Evolutionary conservation across 2,888 invertebrate species (phyloP), one percentile per base, ranked within the genome.

Genomic region (Lasioglossum zephyrum): DNA sequence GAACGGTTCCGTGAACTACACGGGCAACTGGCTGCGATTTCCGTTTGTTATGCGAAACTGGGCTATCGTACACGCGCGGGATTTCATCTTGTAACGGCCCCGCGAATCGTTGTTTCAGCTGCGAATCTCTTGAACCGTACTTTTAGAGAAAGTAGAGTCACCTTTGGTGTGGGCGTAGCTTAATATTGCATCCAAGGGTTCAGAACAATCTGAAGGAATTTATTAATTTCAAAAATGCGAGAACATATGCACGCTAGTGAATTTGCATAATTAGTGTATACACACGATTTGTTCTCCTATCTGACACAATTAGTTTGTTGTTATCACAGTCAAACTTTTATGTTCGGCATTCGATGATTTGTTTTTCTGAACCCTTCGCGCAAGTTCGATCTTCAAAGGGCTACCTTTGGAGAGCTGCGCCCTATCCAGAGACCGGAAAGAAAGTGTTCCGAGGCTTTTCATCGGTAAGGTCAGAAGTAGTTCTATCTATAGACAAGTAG

Each of bases 401-500:
- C 31, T 8, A 18, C 31, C 31, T 8, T 8, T 8, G 31, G 31
- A 18, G 8, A 63, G n/a, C 13, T n/a, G 5, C 26, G 31, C 63
- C 18, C 18, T 63, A 16, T 31, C 63, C 63, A 63, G 18, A 18
- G 6, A 31, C 31, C 63, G 63, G 1, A 18, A 36, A 18, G 63
- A 31, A 63, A 31, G 63, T 16, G 63, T 16, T 26, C 31, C 26
- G 63, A 6, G 31, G 16, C 31, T 18, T 63, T 26, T 63, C 11
- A 22, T 18, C 22, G 4, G 39, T n/a, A 81, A 81, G 73, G 80
- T 76, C 41, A 79, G 73, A 73, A 49, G 49, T 44, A 41, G 22
- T 74, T 72, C 72, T 84, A 82, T 75, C 53, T 84, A 78, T 82
- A 82, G 49, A 73, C 39, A 13, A 57, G 39, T 80, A 69, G 36